Percentiles rank a stretch among this genome's conserved stretches.
These are phyloP conservation scores for Drosophila mercatorum DNA, from an alignment of 2,888 invertebrate genomes.

Conservation along the genomic window DNA sequence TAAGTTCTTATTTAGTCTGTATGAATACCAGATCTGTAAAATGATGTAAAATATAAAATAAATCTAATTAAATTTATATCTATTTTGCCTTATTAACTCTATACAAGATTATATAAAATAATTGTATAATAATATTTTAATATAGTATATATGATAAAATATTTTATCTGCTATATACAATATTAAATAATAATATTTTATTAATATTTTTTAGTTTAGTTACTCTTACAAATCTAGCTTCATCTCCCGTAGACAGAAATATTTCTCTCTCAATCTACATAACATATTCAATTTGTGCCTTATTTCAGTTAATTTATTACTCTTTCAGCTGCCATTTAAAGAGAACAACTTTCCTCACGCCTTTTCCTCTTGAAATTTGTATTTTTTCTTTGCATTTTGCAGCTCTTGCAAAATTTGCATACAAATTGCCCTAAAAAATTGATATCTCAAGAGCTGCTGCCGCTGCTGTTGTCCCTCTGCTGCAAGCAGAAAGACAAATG, in stretches of 20 bases:
- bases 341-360: conserved; percentile 22
- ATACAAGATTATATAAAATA: too few relatives aligned
- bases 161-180: too few relatives aligned
- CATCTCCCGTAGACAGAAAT: too few relatives aligned
- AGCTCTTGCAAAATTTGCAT: conserved; percentile 40
- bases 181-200: too few relatives aligned
- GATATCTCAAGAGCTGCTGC: conserved; percentile 24
- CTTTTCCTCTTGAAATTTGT: not conserved
- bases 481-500: conserved; percentile 59
- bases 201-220: too few relatives aligned
- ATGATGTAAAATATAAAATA: too few relatives aligned
- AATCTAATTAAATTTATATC: too few relatives aligned
- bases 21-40: not conserved
- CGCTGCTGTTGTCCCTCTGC: not conserved
- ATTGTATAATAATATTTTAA: too few relatives aligned
- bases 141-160: too few relatives aligned
- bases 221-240: too few relatives aligned
- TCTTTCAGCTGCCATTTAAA: not conserved
- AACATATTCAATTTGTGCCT: not conserved
- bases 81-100: too few relatives aligned
- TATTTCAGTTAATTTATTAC: not conserved
- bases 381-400: not conserved
- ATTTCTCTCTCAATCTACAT: too few relatives aligned
- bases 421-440: conserved; percentile 42
- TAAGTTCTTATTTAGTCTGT: not conserved